Percentiles rank a stretch among this genome's conserved stretches.
phyloP scores from a whole-genome alignment of 2,888 invertebrate genomes.

The Helobdella robusta region DNA sequence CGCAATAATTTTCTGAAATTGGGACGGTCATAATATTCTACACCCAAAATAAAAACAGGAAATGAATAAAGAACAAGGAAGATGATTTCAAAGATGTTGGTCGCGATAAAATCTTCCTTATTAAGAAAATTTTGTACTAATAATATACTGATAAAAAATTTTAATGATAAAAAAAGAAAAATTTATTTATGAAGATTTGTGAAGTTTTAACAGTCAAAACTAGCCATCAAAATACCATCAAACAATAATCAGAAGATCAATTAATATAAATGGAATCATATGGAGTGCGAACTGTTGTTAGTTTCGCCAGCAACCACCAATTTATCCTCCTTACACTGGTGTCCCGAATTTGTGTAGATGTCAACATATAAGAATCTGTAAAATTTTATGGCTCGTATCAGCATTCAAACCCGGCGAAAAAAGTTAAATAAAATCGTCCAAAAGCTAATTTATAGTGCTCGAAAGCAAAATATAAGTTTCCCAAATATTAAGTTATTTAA shows the following conservation, averaged over 20 bases:
- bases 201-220: background rate
- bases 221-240: too few species aligned
- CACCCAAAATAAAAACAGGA: background rate
- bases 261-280: too few species aligned
- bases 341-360: background rate
- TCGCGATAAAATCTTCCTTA: too few species aligned
- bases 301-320: conserved; percentile 6
- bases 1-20: conserved; percentile 19
- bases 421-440: too few species aligned
- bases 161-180: background rate
- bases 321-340: background rate
- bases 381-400: too few species aligned
- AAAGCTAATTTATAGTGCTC: too few species aligned
- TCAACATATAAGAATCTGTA: conserved; percentile 12
- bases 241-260: too few species aligned
- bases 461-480: too few species aligned
- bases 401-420: too few species aligned
- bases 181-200: background rate
- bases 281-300: background rate
- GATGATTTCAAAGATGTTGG: too few species aligned
- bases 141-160: background rate
- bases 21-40: too few species aligned
- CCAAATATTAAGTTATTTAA: too few species aligned
- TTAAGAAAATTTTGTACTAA: background rate
- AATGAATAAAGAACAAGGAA: background rate